These are phyloP conservation scores for Lerista edwardsae DNA, from an alignment of 2,797 vertebrate species.

Conservation along the genomic window DNA sequence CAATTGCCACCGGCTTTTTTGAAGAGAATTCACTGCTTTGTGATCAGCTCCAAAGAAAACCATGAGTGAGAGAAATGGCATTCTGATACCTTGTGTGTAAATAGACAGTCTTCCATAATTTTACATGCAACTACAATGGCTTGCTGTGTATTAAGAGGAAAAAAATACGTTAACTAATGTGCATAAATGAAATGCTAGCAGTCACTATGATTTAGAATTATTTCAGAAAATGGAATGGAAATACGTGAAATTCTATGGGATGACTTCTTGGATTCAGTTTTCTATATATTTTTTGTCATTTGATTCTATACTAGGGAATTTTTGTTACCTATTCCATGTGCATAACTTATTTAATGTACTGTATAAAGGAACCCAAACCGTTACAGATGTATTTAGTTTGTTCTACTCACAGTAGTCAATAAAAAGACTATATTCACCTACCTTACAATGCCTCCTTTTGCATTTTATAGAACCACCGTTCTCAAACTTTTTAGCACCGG, in stretches of 20 bases:
- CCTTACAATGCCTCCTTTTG: constrained; percentile 46
- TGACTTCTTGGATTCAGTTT: constrained; percentile 59
- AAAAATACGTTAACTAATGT: constrained; percentile 63
- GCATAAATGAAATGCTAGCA: constrained; percentile 67
- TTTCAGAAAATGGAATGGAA: constrained; percentile 54
- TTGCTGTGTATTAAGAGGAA: constrained; percentile 27
- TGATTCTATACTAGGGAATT: constrained; percentile 75
- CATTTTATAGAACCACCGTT: not conserved
- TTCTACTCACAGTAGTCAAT: constrained; percentile 83
- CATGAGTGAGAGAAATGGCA: constrained; percentile 5
- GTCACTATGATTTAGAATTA: constrained; percentile 61
- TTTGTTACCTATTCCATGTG: constrained; percentile 78
- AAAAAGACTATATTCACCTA: constrained; percentile 81
- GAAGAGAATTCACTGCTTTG: constrained; percentile 3
- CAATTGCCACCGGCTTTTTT: not conserved
- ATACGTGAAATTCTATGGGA: constrained; percentile 64
- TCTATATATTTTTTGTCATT: constrained; percentile 68
- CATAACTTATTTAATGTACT: constrained; percentile 84
- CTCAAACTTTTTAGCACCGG: too few relatives aligned
- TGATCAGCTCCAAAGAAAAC: not conserved
- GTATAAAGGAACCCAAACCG: constrained; percentile 79
- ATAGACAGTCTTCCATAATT: constrained; percentile 70
- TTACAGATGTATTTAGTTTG: constrained; percentile 85
- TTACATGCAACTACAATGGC: constrained; percentile 55
- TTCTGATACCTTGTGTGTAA: constrained; percentile 59